Evolutionary conservation across 2,113 vertebrate species (phyloP), one percentile per base, ranked within the genome.

Genomic region (Sterrhoptilus dennistouni): DNA sequence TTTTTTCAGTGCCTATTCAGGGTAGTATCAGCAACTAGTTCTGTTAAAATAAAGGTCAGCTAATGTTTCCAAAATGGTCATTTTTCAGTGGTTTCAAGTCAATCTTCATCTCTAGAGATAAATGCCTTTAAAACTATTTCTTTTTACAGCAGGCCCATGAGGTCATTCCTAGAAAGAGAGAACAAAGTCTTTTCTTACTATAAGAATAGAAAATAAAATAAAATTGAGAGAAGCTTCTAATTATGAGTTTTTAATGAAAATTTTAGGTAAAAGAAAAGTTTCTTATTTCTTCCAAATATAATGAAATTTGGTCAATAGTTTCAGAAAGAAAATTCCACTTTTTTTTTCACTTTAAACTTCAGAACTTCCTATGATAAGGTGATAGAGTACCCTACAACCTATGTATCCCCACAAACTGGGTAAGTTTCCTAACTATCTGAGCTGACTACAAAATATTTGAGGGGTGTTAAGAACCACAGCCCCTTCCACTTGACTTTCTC

Each of bases 321-420:
- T 72, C 17, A 28, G 36, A 76, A 94, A 76, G 18, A 87, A 70
- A 16, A 57, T 65, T 23, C 10, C 44, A 42, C 6, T 8, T 31
- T 5, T 8, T 40, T 33, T 35, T 63, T 36, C 29, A 24, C 68
- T 64, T 85, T 66, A 45, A 52, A 38, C 12, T 35, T 45, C 14
- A 68, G 61, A 90, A 77, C 36, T 57, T 56, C 11, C 18, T 56
- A 4, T 50, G 45, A 72, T 16, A 77, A 25, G 7, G 24, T 54
- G 25, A 36, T 22, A 29, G 7, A 11, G 8, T 82, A 38, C 5
- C 36, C 33, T 70, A 23, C 42, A 33, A 66, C 18, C 21, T 29
- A 8, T 15, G 3, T 38, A 56, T 57, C 4, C 0, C 29, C 45
- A 40, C 7, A 80, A 64, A 61, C 22, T 59, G 8, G 1, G 0